Evolutionary conservation across 2,797 vertebrate genomes (phyloP), one percentile per base, ranked within the genome.

Genomic region (Hypotaenidia philippensis): DNA sequence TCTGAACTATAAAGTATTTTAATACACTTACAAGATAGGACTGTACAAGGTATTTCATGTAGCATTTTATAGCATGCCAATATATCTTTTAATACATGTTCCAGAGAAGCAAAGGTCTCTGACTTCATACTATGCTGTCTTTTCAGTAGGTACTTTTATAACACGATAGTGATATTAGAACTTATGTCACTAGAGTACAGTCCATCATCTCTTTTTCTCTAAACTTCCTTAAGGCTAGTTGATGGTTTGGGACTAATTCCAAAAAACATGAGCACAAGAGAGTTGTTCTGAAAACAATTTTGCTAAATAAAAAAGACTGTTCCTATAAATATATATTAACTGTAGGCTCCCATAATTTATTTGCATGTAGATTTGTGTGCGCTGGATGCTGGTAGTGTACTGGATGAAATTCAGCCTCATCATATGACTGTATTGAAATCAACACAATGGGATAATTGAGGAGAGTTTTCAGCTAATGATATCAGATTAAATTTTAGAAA

Each of bases 111-210:
- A 89, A 84, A 83, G 31, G 23, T 82, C 25, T 74, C 55, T 64
- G 45, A 29, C 38, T 95, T 56, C 76, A 68, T 80, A 57, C 23
- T 70, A 29, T 23, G 25, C 11, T 50, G 52, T 88, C 40, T 93
- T 93, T 90, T 94, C 86, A 90, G 91, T 83, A 92, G 60, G 82
- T 75, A 74, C 36, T 95, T 96, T 89, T 91, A 89, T 80, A 95
- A 76, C 8, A 38, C 80, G 90, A 29, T 53, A 63, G 47, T 90
- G 72, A 93, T 85, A 82, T 47, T 64, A 82, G 63, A 95, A 87
- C 29, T 93, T 89, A 78, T 64, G 61, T 93, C 76, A 88, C 41
- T 72, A n/a, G 34, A 90, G 56, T 32, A 71, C 13, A 76, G 40
- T 93, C 56, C 72, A 75, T 44, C 5, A 56, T 20, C 34, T 85